Evolutionary conservation across 2,113 vertebrate genomes (phyloP).

Genomic region (Chionis minor): DNA sequence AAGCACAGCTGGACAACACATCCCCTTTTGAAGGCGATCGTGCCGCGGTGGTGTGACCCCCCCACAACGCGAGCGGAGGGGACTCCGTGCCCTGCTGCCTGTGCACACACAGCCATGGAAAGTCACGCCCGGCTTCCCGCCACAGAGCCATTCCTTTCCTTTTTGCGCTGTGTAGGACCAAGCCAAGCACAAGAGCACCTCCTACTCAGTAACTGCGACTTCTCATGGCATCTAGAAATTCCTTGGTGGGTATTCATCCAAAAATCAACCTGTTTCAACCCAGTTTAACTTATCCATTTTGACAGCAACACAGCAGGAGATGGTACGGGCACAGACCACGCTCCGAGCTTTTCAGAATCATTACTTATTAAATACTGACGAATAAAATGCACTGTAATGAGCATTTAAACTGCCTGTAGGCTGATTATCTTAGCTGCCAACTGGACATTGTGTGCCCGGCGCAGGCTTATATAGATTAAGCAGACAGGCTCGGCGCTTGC

Average conservation of each 20-base stretch:
- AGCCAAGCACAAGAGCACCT: background rate
- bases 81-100: no score
- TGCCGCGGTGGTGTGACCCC: background rate
- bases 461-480: background rate
- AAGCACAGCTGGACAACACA: fast-evolving
- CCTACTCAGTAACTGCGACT: background rate
- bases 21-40: background rate
- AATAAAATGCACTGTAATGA: background rate
- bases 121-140: background rate
- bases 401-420: conserved; percentile 26
- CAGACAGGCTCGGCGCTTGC: background rate
- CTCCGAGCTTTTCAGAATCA: conserved; percentile 43
- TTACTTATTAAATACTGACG: conserved; percentile 34
- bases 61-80: fast-evolving
- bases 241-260: conserved; percentile 24
- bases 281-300: background rate
- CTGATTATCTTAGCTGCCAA: conserved; percentile 9
- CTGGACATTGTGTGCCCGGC: background rate
- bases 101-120: fast-evolving
- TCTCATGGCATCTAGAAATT: background rate
- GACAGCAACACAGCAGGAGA: conserved; percentile 58
- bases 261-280: background rate
- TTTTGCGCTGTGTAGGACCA: background rate
- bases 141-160: background rate
- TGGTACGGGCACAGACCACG: background rate